phyloP scores from a whole-genome alignment of 2,888 invertebrate species.

The Nycteola revayana region DNA sequence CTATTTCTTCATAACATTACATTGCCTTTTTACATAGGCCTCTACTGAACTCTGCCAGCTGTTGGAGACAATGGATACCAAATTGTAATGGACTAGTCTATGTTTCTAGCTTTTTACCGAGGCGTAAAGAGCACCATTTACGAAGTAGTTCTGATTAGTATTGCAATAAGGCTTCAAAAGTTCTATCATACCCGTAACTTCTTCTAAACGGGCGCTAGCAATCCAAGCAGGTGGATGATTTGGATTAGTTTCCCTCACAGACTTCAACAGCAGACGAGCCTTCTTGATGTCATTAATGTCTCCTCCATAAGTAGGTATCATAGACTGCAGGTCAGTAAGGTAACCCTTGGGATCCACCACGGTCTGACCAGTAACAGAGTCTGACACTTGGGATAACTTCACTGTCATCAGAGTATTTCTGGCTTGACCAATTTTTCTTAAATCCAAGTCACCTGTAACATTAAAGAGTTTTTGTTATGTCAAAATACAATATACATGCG shows the following conservation, averaged over 20 bases:
- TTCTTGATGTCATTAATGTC: conserved; percentile 99
- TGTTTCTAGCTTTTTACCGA: too few species aligned
- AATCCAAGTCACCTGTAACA: conserved; percentile 90
- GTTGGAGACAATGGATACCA: too few species aligned
- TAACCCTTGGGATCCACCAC: conserved; percentile 99
- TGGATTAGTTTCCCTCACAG: conserved; percentile 98
- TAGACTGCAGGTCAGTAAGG: conserved; percentile 98
- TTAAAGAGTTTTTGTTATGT: background rate
- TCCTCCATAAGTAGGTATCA: conserved; percentile 99
- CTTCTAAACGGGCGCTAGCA: conserved; percentile 98
- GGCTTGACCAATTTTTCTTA: conserved; percentile 99
- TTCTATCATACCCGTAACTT: conserved; percentile 97
- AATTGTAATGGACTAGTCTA: too few species aligned
- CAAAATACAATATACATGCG: background rate
- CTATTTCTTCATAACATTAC: too few species aligned
- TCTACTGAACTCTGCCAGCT: too few species aligned
- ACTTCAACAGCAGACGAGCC: conserved; percentile 95
- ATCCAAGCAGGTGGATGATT: conserved; percentile 99
- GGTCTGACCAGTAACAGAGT: conserved; percentile 99
- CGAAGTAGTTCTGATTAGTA: too few species aligned
- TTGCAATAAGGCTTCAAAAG: too few species aligned
- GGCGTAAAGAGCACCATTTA: too few species aligned
- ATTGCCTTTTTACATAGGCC: too few species aligned
- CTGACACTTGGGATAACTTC: conserved; percentile 97
- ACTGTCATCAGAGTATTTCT: conserved; percentile 99